These are phyloP conservation scores for Ariolimax columbianus DNA, from an alignment of 2,888 invertebrate genomes.

Conservation along the genomic window DNA sequence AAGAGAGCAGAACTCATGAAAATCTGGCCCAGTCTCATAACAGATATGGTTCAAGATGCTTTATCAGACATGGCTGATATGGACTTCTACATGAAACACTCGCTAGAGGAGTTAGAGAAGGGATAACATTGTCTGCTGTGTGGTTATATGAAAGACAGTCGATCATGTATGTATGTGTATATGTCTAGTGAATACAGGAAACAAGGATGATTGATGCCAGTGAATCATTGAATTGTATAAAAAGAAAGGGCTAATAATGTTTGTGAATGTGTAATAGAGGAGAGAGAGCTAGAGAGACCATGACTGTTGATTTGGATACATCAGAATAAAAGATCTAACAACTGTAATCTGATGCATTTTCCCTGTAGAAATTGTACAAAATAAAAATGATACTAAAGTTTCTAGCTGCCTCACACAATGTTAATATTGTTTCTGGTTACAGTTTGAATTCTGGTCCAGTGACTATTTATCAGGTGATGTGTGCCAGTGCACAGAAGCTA, in stretches of 20 bases:
- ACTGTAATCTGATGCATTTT: too few species aligned
- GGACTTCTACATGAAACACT: slow-evolving; percentile 71
- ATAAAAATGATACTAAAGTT: neutral
- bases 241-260: neutral
- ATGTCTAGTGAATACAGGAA: neutral
- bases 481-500: too few species aligned
- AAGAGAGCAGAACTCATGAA: slow-evolving; percentile 70
- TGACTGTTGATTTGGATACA: neutral
- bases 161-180: neutral
- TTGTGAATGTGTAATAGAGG: neutral
- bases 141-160: neutral
- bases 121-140: slow-evolving; percentile 53
- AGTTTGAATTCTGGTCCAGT: neutral
- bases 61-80: slow-evolving; percentile 72
- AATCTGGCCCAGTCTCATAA: slow-evolving; percentile 74
- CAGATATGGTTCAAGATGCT: slow-evolving; percentile 71
- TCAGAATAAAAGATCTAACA: too few species aligned
- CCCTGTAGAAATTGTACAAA: neutral
- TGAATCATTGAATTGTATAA: neutral
- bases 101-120: slow-evolving; percentile 72
- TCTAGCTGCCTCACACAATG: neutral
- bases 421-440: neutral
- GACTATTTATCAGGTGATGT: neutral
- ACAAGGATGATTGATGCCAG: neutral
- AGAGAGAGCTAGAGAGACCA: neutral